Percentiles rank a stretch among this genome's conserved stretches.
Conservation (phyloP, 2,888 invertebrate species). For the Scrobipalpa atriplicella region DNA sequence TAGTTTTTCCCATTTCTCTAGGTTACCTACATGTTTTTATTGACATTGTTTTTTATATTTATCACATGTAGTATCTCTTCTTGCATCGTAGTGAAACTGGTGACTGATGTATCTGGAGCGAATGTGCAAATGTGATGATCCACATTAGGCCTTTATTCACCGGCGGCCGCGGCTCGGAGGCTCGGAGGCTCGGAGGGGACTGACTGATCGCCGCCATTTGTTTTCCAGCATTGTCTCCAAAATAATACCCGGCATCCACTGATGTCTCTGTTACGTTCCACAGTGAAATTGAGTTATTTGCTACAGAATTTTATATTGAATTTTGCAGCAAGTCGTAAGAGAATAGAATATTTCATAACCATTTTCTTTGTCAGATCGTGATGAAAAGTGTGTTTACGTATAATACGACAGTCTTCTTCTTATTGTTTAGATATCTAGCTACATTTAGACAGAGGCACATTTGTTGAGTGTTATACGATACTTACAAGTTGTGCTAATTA, state of each 20-base stretch:
- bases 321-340: neutral
- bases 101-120: slow-evolving; percentile 57
- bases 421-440: too few species aligned
- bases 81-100: slow-evolving; percentile 34
- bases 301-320: slow-evolving; percentile 29
- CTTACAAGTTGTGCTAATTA: neutral
- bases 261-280: slow-evolving; percentile 47
- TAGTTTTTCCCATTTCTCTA: too few species aligned
- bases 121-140: slow-evolving; percentile 78
- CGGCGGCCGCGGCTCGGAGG: slow-evolving; percentile 36
- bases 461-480: neutral
- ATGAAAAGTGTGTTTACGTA: slow-evolving; percentile 7
- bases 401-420: neutral
- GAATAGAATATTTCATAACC: slow-evolving; percentile 14
- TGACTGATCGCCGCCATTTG: slow-evolving; percentile 70
- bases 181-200: slow-evolving; percentile 39
- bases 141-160: slow-evolving; percentile 73
- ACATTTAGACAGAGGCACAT: too few species aligned
- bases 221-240: slow-evolving; percentile 50
- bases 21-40: too few species aligned
- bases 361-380: neutral
- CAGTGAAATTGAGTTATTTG: slow-evolving; percentile 46
- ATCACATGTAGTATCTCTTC: too few species aligned
- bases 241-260: slow-evolving; percentile 44
- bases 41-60: too few species aligned